A percentile compares a stretch with the other conserved stretches of the same genome.
These are phyloP conservation scores for Sphyrna mokarran DNA, from an alignment of 2,113 vertebrate genomes.

Conservation along the genomic window DNA sequence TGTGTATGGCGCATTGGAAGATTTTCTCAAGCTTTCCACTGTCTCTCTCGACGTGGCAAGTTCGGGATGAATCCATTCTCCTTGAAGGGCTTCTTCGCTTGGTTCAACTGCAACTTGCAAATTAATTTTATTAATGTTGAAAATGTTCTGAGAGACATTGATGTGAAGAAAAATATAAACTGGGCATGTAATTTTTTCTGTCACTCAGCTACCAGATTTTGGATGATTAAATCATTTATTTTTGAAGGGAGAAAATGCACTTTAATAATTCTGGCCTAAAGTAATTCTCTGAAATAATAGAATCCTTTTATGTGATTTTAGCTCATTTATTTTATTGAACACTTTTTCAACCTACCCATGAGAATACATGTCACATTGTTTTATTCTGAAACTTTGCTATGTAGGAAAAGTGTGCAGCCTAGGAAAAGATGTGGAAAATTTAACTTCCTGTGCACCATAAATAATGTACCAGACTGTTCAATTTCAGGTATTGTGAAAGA, in stretches of 20 bases:
- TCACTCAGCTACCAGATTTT: constrained; percentile 25
- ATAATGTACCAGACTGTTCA: constrained; percentile 10
- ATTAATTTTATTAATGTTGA: constrained; percentile 27
- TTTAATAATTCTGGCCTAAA: neutral
- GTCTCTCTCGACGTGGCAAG: constrained; percentile 29
- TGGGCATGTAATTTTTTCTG: constrained; percentile 21
- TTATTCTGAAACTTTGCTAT: neutral
- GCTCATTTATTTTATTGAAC: neutral
- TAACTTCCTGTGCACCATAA: neutral
- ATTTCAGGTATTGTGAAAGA: neutral
- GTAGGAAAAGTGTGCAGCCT: neutral
- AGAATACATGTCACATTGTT: neutral
- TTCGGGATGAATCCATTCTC: constrained; percentile 29
- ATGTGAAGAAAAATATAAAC: constrained; percentile 2
- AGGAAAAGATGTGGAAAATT: neutral
- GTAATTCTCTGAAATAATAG: constrained; percentile 27
- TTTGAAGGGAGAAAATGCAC: neutral
- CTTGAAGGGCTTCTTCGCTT: constrained; percentile 30
- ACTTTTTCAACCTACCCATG: neutral
- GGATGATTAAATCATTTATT: constrained; percentile 12
- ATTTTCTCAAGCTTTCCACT: constrained; percentile 41
- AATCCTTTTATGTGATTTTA: neutral
- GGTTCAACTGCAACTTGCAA: neutral
- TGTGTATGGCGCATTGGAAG: constrained; percentile 38
- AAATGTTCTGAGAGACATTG: neutral